Base-by-base conservation (phyloP, 2,797 vertebrate genomes). In the Euthynnus affinis region DNA sequence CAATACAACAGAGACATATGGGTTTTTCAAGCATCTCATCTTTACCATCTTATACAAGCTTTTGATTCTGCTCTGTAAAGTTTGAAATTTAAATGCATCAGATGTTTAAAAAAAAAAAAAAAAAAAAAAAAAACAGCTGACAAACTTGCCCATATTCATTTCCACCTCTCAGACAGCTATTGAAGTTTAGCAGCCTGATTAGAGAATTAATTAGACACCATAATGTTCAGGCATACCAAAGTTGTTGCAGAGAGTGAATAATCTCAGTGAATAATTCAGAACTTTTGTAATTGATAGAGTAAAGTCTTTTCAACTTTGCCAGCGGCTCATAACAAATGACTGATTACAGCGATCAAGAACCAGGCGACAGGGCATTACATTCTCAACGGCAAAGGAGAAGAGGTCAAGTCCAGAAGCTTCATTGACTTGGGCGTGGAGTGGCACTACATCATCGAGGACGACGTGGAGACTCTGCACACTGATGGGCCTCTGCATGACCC, bases 361-460 rank as follows among this genome's bases (percentile, higher is more conserved):
- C 98, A 99, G 88, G 98, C 96, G 0, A 99, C 98, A 0, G 98
- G 98, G 32, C 98, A 99, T 89, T 99, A 99, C 74, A 96, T 99
- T 60, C 96, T 99, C 74, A 99, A 99, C 0, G 97, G 97, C 29
- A 99, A 97, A 91, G 96, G 97, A 56, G 98, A 98, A 60, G 96
- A 97, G 68, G 91, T 95, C 23, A 95, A 92, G 79, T 96, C 98
- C 18, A 93, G 94, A 9, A 97, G 93, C 69, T 99, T 99, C 94
- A 98, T 99, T 7, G 98, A 99, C 67, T 93, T 98, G 40, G 98
- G 98, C 0, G 96, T 98, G 82, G 97, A 99, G 88, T 99, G 98
- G 98, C 96, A 98, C 63, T 99, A 99, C 91, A 95, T 90, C 80
- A 93, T 97, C 0, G 97, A 99, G 82, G 96, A 96, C 0, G 93